phyloP scores from a whole-genome alignment of 1,140 invertebrate genomes.

The Varroa destructor region DNA sequence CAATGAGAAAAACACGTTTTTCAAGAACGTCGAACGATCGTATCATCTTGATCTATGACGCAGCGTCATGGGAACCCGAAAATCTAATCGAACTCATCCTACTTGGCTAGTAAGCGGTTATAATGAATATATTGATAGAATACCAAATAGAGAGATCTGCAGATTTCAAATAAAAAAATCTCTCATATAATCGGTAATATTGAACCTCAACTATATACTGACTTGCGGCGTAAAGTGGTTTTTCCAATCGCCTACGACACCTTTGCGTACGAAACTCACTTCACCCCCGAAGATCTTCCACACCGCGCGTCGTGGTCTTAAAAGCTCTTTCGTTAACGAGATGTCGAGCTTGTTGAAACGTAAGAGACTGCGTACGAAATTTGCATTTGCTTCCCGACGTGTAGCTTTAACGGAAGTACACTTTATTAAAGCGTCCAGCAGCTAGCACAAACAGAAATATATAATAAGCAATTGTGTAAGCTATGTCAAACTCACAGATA shows the following conservation, averaged over 20 bases:
- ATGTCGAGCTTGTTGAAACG: slow-evolving; percentile 35
- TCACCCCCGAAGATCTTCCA: slow-evolving; percentile 28
- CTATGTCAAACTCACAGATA: no score
- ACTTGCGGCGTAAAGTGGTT: slow-evolving; percentile 40
- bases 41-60: background rate
- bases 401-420: slow-evolving; percentile 10
- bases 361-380: background rate
- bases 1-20: no score
- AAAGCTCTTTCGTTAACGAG: slow-evolving; percentile 31
- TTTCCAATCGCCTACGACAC: slow-evolving; percentile 44
- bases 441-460: background rate
- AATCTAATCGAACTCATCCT: no score
- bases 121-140: no score
- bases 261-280: slow-evolving; percentile 37
- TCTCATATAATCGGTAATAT: no score
- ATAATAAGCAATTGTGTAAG: no score
- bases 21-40: no score
- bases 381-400: slow-evolving; percentile 4
- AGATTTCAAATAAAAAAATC: no score
- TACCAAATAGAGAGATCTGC: no score
- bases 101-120: no score
- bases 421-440: background rate
- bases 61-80: background rate
- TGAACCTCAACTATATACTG: no score
- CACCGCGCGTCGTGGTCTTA: background rate